Conservation (phyloP, 2,113 vertebrate species). For the Steatornis caripensis region DNA sequence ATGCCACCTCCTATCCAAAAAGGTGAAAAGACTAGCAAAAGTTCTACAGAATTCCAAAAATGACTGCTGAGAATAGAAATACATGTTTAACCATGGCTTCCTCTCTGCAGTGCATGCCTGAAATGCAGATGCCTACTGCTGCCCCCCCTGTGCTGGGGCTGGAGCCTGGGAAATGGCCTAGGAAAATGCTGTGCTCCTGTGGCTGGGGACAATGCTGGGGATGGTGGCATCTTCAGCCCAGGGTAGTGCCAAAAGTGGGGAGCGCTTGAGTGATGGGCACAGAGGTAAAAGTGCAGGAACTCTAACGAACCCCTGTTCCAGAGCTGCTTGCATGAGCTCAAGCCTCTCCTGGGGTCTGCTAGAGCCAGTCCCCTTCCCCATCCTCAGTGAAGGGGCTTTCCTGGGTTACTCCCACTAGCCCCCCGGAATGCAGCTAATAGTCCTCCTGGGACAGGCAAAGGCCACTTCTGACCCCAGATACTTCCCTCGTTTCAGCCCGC, state of each 20-base stretch:
- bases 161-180: background rate
- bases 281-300: background rate
- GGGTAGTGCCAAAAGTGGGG: background rate
- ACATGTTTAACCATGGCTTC: background rate
- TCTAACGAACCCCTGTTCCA: rapidly evolving
- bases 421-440: background rate
- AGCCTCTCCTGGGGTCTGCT: background rate
- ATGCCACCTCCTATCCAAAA: background rate
- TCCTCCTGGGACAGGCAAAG: background rate
- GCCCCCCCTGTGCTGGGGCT: background rate
- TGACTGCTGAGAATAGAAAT: background rate
- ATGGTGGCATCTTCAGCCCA: background rate
- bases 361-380: background rate
- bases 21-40: background rate
- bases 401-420: background rate
- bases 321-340: background rate
- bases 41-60: background rate
- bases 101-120: rapidly evolving
- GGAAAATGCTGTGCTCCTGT: background rate
- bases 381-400: background rate
- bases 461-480: background rate
- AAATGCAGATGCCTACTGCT: background rate
- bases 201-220: background rate
- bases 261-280: background rate
- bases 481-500: background rate